phyloP scores from a whole-genome alignment of 1,140 invertebrate species.

The Atta texana region DNA sequence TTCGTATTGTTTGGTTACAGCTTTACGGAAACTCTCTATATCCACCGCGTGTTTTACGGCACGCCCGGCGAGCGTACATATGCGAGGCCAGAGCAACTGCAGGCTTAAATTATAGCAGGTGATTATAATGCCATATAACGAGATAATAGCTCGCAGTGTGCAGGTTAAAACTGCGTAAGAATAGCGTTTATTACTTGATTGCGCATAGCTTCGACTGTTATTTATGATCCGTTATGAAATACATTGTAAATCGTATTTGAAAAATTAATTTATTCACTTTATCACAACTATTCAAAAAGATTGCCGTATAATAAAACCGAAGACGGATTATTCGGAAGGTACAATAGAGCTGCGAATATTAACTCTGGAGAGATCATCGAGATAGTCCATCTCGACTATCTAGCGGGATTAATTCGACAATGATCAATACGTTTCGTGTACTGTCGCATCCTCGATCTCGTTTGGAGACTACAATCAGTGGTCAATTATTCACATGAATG shows the following conservation, averaged over 20 bases:
- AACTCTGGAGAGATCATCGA: constrained; percentile 61
- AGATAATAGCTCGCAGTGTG: constrained; percentile 39
- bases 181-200: constrained; percentile 11
- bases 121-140: constrained; percentile 56
- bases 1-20: constrained; percentile 70
- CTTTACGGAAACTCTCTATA: constrained; percentile 65
- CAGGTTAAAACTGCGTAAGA: constrained; percentile 29
- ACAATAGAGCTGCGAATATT: constrained; percentile 66
- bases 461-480: constrained; percentile 51
- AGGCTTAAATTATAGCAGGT: constrained; percentile 54
- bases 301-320: background rate
- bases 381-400: constrained; percentile 51
- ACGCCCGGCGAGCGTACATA: background rate
- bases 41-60: constrained; percentile 51
- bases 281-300: background rate
- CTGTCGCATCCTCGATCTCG: constrained; percentile 55
- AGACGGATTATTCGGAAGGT: constrained; percentile 56
- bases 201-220: background rate
- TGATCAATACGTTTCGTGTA: constrained; percentile 73
- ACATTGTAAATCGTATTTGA: background rate
- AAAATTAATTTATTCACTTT: constrained; percentile 26
- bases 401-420: constrained; percentile 63
- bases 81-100: background rate
- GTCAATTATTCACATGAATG: constrained; percentile 71
- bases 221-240: background rate